Base-by-base conservation (phyloP, 2,797 vertebrate genomes). In the Melanotaenia nigrans region DNA sequence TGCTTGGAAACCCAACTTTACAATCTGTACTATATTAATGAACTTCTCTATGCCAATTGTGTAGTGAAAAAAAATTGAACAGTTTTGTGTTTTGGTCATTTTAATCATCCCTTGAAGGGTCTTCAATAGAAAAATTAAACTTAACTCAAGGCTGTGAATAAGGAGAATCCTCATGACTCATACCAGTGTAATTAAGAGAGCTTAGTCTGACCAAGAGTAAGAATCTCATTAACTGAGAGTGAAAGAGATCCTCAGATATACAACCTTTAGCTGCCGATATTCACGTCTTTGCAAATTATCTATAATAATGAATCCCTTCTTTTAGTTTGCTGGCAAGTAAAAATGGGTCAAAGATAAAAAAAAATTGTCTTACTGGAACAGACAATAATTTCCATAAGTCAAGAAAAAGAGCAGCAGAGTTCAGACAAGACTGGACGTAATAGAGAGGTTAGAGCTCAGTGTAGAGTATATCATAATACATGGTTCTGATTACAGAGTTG, bases 111-210 rank as follows among this genome's bases (percentile, higher is more conserved):
- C 28, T 47, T 4, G 1, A 33, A 73, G 38, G 58, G 25, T 68
- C 67, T 59, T 60, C 38, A 55, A 47, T 32, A 33, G 22, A 70
- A 66, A 22, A 12, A 62, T 58, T 5, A 62, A 68, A 78, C 35
- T 62, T 13, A n/a, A 68, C 20, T 56, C 35, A 56, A 25, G 22
- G 30, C 58, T n/a, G 8, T 16, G 64, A 54, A 47, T 65, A 5
- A 61, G 47, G 61, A 64, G 24, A 56, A 33, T 69, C 30, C 3
- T n/a, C 1, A 1, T 71, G 28, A 3, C 25, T 32, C 40, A 54
- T 56, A 61, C 36, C 28, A 33, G 24, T 42, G 30, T 22, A 53
- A 68, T 71, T 35, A 63, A 16, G 24, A 54, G 49, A 72, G 3
- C 35, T 55, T 30, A 32, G 58, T 72, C 61, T 65, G 12, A 61